These are phyloP conservation scores for Platysteira castanea DNA, from an alignment of 2,113 vertebrate species.

Conservation along the genomic window DNA sequence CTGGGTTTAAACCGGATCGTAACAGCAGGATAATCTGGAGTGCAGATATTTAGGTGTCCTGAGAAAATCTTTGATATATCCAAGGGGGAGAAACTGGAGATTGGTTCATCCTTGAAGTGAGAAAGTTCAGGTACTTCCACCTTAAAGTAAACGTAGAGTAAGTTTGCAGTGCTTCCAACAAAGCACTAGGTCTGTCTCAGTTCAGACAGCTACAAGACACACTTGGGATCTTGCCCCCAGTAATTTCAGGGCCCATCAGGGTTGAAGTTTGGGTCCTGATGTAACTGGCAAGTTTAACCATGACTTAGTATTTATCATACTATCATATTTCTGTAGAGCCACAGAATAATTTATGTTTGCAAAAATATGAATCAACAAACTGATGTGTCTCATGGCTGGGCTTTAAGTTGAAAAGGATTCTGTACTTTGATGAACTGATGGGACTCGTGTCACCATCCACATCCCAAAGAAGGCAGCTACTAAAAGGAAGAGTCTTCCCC, in stretches of 20 bases:
- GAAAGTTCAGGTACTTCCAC: neutral
- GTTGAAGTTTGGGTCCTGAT: neutral
- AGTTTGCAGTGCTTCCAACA: neutral
- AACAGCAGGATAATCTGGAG: neutral
- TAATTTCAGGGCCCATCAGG: neutral
- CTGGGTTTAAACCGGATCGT: too few relatives aligned
- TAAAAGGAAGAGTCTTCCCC: neutral
- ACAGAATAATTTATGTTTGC: neutral
- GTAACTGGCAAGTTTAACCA: neutral
- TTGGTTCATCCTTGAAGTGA: neutral
- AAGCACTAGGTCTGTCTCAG: neutral
- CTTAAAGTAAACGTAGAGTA: neutral
- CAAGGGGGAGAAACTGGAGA: neutral
- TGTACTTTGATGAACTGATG: neutral
- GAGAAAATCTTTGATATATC: neutral
- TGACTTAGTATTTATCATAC: neutral
- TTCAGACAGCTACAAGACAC: too few relatives aligned
- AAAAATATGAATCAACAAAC: neutral
- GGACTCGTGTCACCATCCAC: neutral
- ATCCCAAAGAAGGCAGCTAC: neutral
- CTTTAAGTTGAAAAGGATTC: neutral
- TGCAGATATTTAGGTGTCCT: neutral
- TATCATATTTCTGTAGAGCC: neutral
- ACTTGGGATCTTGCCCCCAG: neutral
- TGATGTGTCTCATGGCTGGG: neutral